These are phyloP conservation scores for Ectropis grisescens DNA, from an alignment of 1,140 invertebrate species.

Conservation along the genomic window DNA sequence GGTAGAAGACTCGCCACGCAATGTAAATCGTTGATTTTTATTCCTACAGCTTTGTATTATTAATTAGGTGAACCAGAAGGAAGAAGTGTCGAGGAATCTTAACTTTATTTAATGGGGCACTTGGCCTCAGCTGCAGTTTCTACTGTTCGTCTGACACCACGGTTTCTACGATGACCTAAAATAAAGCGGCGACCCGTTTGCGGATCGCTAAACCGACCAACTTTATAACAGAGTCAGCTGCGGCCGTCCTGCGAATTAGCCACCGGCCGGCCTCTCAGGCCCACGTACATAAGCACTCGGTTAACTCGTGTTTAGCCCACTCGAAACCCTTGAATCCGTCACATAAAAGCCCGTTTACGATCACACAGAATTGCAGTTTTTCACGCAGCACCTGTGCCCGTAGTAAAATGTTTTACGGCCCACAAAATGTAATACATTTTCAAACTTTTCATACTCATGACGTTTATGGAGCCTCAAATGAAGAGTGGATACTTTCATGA, in stretches of 20 bases:
- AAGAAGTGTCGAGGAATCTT: too few species aligned
- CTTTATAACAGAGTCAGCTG: background rate
- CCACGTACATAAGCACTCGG: background rate
- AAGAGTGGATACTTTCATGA: too few species aligned
- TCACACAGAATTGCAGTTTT: slow-evolving; percentile 21
- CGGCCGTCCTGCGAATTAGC: too few species aligned
- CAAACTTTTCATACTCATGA: slow-evolving; percentile 9
- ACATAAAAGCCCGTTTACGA: slow-evolving; percentile 37
- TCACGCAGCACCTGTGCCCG: slow-evolving; percentile 42
- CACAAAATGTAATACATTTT: slow-evolving; percentile 21
- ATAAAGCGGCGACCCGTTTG: slow-evolving; percentile 32
- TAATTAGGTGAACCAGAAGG: too few species aligned
- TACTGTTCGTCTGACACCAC: slow-evolving; percentile 27
- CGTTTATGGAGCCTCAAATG: too few species aligned
- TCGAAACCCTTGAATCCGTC: background rate
- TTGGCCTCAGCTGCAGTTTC: slow-evolving; percentile 20
- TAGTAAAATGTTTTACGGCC: slow-evolving; percentile 48
- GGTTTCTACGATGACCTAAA: slow-evolving; percentile 36
- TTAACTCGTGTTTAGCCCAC: slow-evolving; percentile 2
- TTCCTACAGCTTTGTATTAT: too few species aligned
- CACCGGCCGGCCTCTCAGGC: too few species aligned
- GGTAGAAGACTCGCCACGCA: too few species aligned
- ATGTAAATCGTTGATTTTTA: too few species aligned
- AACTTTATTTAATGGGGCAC: too few species aligned
- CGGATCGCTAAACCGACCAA: slow-evolving; percentile 23